These are phyloP conservation scores for Hypanus sabinus DNA, from an alignment of 2,113 vertebrate genomes.

Conservation along the genomic window DNA sequence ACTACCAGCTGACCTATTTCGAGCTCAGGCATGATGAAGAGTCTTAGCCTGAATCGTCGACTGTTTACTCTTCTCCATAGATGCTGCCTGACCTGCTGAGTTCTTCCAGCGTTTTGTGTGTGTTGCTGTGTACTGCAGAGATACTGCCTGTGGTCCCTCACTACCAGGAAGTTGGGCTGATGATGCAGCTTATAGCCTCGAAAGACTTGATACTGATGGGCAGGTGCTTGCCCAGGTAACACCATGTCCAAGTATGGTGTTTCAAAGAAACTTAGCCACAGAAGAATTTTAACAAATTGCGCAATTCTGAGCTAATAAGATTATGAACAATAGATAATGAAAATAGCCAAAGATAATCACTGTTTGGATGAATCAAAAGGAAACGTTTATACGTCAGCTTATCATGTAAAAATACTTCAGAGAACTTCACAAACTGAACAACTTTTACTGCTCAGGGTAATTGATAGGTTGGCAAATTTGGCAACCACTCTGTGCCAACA, in stretches of 20 bases:
- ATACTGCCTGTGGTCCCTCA: neutral
- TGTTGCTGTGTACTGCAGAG: too few species aligned
- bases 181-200: neutral
- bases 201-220: neutral
- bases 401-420: neutral
- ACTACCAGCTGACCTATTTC: too few species aligned
- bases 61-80: too few species aligned
- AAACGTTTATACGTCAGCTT: neutral
- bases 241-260: neutral
- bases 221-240: neutral
- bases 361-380: neutral
- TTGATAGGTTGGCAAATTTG: conserved; percentile 1
- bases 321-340: neutral
- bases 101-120: too few species aligned
- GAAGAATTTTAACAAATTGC: neutral
- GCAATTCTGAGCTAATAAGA: neutral
- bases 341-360: neutral
- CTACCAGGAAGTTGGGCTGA: neutral
- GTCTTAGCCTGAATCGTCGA: too few species aligned
- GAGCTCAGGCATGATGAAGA: too few species aligned
- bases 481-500: neutral
- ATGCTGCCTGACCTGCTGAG: too few species aligned
- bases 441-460: neutral
- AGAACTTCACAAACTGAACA: neutral
- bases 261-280: neutral